Percentiles rank a stretch among this genome's conserved stretches.
These are phyloP conservation scores for Callopanchax toddi DNA, from an alignment of 2,113 vertebrate species.

Conservation along the genomic window DNA sequence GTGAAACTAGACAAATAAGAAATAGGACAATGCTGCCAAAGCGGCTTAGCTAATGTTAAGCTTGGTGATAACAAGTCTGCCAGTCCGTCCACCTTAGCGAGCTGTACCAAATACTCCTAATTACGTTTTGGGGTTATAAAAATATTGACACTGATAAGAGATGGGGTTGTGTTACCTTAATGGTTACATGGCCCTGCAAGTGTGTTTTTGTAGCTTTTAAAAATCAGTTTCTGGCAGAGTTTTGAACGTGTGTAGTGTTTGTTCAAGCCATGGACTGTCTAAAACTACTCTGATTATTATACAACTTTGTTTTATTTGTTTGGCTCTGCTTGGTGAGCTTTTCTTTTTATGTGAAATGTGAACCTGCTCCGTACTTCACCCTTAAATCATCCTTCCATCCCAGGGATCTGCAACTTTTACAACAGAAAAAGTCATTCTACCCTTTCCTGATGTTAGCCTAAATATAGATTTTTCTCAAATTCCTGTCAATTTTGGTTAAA, in stretches of 20 bases:
- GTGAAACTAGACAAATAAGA: conserved; percentile 69
- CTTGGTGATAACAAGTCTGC: conserved; percentile 64
- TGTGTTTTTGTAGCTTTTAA: conserved; percentile 59
- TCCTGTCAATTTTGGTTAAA: too few relatives aligned
- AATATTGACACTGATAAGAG: conserved; percentile 74
- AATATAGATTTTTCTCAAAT: too few relatives aligned
- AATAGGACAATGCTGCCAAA: conserved; percentile 53
- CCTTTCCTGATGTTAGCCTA: too few relatives aligned
- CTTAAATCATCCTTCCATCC: too few relatives aligned
- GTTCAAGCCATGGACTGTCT: conserved; percentile 41
- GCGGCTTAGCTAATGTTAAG: conserved; percentile 52
- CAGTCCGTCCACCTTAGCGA: conserved; percentile 63
- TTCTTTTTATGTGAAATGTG: conserved; percentile 6
- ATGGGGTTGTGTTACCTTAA: conserved; percentile 55
- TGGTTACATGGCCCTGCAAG: conserved; percentile 38
- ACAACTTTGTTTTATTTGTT: conserved; percentile 23
- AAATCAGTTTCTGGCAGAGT: conserved; percentile 45
- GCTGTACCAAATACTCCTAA: conserved; percentile 62
- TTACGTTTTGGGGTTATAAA: conserved; percentile 67
- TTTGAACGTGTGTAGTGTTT: conserved; percentile 51
- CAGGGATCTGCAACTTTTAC: too few relatives aligned
- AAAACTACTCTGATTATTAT: conserved; percentile 44
- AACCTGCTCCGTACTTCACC: not conserved
- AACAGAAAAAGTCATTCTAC: too few relatives aligned
- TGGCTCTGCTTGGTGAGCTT: not conserved